phyloP scores from a whole-genome alignment of 2,113 vertebrate genomes.

The Chaetorhynchus papuensis region DNA sequence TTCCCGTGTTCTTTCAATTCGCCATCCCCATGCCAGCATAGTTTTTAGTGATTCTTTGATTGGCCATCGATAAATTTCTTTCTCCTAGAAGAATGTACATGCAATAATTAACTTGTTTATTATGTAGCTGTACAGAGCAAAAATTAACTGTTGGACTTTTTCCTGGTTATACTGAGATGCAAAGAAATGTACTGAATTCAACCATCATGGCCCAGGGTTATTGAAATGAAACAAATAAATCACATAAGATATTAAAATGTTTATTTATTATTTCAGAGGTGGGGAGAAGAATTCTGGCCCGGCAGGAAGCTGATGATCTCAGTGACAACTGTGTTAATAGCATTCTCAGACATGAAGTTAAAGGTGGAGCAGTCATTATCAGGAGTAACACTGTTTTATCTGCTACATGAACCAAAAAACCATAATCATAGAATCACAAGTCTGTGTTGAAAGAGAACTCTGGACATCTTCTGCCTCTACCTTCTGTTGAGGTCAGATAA shows the following conservation, averaged over 20 bases:
- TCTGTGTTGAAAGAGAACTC: neutral
- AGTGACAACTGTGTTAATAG: neutral
- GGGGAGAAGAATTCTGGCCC: neutral
- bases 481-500: neutral
- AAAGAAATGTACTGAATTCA: neutral
- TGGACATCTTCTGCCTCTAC: neutral
- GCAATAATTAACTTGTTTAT: neutral
- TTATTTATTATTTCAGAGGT: neutral
- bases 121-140: neutral
- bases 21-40: slow-evolving; percentile 92
- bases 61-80: slow-evolving; percentile 88
- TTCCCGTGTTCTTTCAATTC: slow-evolving; percentile 87
- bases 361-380: neutral
- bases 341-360: neutral
- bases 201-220: neutral
- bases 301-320: neutral
- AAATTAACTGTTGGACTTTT: neutral
- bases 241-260: neutral
- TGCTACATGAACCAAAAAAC: neutral
- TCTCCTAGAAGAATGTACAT: slow-evolving; percentile 78
- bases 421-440: neutral
- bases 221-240: neutral
- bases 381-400: neutral
- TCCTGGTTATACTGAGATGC: neutral
- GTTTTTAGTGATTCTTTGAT: slow-evolving; percentile 94